Evolutionary conservation across 2,888 invertebrate genomes (phyloP).

Genomic region (Patella ulyssiponensis): DNA sequence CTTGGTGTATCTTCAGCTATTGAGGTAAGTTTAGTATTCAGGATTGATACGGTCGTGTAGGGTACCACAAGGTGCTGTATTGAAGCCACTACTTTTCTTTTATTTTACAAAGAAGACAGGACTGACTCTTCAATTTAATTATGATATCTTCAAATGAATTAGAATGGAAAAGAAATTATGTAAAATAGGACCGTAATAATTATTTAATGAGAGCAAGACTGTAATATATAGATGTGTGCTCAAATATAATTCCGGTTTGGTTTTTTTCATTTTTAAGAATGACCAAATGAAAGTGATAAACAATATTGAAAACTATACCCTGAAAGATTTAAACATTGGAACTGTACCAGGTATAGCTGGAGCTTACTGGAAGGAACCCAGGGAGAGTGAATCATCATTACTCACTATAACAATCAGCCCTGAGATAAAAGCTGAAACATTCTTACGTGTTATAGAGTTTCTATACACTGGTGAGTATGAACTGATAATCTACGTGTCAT

Average conservation of each 20-base stretch:
- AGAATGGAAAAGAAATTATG: not conserved
- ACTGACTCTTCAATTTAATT: too few relatives aligned
- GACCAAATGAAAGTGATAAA: constrained; percentile 50
- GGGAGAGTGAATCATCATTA: constrained; percentile 22
- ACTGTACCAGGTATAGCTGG: constrained; percentile 52
- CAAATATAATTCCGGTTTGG: not conserved
- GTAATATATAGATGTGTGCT: too few relatives aligned
- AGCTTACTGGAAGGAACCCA: constrained; percentile 30
- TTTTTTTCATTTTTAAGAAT: constrained; percentile 37
- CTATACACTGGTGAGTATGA: constrained; percentile 60
- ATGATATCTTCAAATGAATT: not conserved
- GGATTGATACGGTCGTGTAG: too few relatives aligned
- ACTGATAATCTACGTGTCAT: too few relatives aligned
- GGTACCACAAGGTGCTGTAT: too few relatives aligned
- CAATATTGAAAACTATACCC: constrained; percentile 42
- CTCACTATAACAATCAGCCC: constrained; percentile 52
- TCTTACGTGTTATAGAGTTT: constrained; percentile 63
- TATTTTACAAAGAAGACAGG: too few relatives aligned
- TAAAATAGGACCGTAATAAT: too few relatives aligned
- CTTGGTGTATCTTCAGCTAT: constrained; percentile 37
- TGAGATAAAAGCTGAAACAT: constrained; percentile 57
- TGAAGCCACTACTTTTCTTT: too few relatives aligned
- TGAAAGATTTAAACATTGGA: constrained; percentile 59
- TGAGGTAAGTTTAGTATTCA: constrained; percentile 27
- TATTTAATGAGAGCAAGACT: too few relatives aligned